Evolutionary conservation across 2,113 vertebrate species (phyloP).

Genomic region (Anolis carolinensis): DNA sequence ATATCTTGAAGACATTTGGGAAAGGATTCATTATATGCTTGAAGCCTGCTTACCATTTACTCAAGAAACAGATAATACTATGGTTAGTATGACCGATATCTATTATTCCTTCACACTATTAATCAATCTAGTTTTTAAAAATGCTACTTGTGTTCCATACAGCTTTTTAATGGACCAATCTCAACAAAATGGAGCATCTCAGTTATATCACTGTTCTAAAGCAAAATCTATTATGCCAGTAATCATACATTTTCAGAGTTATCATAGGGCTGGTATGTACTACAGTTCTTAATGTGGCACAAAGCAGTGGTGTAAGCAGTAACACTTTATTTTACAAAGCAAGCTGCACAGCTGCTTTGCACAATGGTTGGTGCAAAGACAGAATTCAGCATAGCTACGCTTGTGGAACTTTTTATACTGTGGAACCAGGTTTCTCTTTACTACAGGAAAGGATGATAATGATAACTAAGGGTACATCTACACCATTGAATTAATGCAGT

Average conservation of each 20-base stretch:
- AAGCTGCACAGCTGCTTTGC: no score
- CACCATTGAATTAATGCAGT: no score
- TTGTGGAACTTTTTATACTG: no score
- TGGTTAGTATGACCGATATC: background rate
- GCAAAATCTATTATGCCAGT: no score
- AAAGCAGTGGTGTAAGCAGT: no score
- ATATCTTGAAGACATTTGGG: conserved; percentile 73
- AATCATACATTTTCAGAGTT: no score
- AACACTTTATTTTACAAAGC: no score
- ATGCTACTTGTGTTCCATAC: background rate
- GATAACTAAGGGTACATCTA: background rate
- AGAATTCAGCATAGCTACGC: no score
- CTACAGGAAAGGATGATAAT: background rate
- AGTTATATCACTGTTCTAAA: no score
- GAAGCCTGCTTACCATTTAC: background rate
- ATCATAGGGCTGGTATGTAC: no score
- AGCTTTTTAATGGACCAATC: background rate
- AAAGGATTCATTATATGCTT: conserved; percentile 28
- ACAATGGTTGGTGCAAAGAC: no score
- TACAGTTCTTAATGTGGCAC: no score
- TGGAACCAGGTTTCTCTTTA: background rate
- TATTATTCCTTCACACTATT: background rate
- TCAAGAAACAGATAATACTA: background rate
- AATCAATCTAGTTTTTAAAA: background rate
- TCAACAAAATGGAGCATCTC: background rate